Evolutionary conservation across 1,140 invertebrate genomes (phyloP).

Genomic region (Charaxes varanes): DNA sequence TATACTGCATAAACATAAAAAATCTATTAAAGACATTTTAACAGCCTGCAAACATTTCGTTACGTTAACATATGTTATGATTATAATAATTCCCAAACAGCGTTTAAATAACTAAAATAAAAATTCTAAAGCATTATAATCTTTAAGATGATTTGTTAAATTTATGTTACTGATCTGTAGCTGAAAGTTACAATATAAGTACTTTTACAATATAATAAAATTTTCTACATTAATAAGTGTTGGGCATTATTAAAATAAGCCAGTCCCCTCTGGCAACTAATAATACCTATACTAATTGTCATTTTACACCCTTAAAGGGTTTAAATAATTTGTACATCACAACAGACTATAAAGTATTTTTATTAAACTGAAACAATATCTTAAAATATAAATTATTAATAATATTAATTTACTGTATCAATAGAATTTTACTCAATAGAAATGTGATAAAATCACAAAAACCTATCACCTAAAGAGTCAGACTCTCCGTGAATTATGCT

Average conservation of each 20-base stretch:
- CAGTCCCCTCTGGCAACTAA: constrained; percentile 2
- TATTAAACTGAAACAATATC: constrained; percentile 7
- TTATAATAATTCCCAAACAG: too few relatives aligned
- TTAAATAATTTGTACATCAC: constrained; percentile 14
- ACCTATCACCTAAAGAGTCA: constrained; percentile 14
- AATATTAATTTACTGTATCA: not conserved
- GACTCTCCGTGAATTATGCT: constrained; percentile 4
- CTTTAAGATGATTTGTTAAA: too few relatives aligned
- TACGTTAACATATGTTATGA: too few relatives aligned
- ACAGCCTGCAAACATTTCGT: too few relatives aligned
- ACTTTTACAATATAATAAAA: too few relatives aligned
- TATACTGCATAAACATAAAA: too few relatives aligned
- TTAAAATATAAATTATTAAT: constrained; percentile 1
- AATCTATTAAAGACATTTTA: too few relatives aligned
- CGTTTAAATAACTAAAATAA: too few relatives aligned
- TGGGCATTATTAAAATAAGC: too few relatives aligned
- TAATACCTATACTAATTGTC: constrained; percentile 4
- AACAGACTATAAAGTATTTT: constrained; percentile 9
- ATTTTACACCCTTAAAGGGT: constrained; percentile 9
- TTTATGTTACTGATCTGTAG: too few relatives aligned
- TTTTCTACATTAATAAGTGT: not conserved
- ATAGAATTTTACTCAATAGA: not conserved
- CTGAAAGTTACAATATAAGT: too few relatives aligned
- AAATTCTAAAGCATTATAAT: too few relatives aligned
- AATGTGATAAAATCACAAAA: not conserved